A percentile compares a stretch with the other conserved stretches of the same genome.
These are phyloP conservation scores for Acromyrmex charruanus DNA, from an alignment of 1,140 invertebrate species.

Conservation along the genomic window DNA sequence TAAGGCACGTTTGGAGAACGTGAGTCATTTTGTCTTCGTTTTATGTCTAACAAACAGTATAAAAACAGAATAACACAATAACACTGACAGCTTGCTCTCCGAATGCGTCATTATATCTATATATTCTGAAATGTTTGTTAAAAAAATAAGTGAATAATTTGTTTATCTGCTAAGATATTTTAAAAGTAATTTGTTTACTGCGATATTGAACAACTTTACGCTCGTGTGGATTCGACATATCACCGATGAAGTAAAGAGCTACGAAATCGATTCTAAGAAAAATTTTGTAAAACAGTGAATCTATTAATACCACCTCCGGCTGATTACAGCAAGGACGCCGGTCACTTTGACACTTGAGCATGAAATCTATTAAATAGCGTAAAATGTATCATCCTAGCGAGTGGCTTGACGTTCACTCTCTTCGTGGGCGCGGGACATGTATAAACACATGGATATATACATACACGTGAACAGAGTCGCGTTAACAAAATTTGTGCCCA, in stretches of 20 bases:
- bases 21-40: too few relatives aligned
- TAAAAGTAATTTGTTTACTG: background rate
- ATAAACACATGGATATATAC: background rate
- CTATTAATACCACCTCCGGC: slow-evolving; percentile 79
- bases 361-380: slow-evolving; percentile 83
- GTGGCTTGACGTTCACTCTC: slow-evolving; percentile 49
- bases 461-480: background rate
- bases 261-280: slow-evolving; percentile 59
- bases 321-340: slow-evolving; percentile 81
- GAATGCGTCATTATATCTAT: background rate
- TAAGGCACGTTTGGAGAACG: background rate
- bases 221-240: background rate
- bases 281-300: slow-evolving; percentile 65
- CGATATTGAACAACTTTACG: background rate
- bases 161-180: too few relatives aligned
- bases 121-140: background rate
- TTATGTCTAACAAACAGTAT: too few relatives aligned
- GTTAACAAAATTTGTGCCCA: too few relatives aligned
- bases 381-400: slow-evolving; percentile 81
- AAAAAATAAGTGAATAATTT: background rate
- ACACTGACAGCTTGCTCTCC: too few relatives aligned
- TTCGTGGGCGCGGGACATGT: slow-evolving; percentile 20
- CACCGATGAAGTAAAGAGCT: slow-evolving; percentile 10
- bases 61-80: too few relatives aligned
- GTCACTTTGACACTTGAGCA: slow-evolving; percentile 80